Evolutionary conservation across 1,140 invertebrate genomes (phyloP).

Genomic region (Diachasma alloeum): DNA sequence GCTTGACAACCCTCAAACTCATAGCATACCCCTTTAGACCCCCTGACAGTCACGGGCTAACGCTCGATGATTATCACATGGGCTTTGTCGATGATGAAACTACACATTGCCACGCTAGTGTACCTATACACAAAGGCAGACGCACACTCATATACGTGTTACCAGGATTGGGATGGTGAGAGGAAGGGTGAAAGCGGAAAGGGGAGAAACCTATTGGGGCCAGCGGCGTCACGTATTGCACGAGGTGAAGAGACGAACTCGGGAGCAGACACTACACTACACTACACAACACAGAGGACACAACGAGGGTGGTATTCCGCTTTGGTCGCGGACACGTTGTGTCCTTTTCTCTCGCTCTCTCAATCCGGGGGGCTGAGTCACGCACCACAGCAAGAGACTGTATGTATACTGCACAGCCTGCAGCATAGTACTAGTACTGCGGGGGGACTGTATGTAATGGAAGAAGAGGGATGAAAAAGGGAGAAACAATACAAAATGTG

Average conservation of each 20-base stretch:
- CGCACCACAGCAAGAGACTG: constrained; percentile 33
- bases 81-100: constrained; percentile 45
- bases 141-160: neutral
- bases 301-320: constrained; percentile 22
- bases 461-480: neutral
- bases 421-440: neutral
- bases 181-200: neutral
- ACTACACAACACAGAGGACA: constrained; percentile 30
- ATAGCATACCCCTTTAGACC: constrained; percentile 26
- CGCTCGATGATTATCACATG: constrained; percentile 48
- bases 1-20: neutral
- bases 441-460: neutral
- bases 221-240: neutral
- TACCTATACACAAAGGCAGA: neutral
- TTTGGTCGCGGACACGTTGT: constrained; percentile 4
- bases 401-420: neutral
- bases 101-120: constrained; percentile 25
- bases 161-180: constrained; percentile 12
- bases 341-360: neutral
- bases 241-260: constrained; percentile 17
- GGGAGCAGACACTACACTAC: constrained; percentile 4
- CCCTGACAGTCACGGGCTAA: constrained; percentile 31
- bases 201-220: neutral
- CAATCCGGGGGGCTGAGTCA: constrained; percentile 21
- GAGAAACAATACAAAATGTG: neutral